These are phyloP conservation scores for Cryptotermes secundus DNA, from an alignment of 1,140 invertebrate genomes.

Conservation along the genomic window DNA sequence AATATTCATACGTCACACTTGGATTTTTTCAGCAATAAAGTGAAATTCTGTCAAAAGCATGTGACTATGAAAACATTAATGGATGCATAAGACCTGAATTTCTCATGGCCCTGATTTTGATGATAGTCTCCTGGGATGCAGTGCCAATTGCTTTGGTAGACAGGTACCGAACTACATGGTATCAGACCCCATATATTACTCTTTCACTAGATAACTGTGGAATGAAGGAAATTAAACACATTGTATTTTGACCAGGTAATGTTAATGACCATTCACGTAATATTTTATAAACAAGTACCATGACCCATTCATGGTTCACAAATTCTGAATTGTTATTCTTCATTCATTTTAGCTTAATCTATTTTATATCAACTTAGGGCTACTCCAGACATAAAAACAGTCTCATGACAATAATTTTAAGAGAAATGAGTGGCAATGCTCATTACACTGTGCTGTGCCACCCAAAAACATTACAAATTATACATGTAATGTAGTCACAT, in stretches of 20 bases:
- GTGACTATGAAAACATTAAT: not conserved
- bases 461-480: conserved; percentile 12
- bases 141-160: too few species aligned
- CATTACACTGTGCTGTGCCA: not conserved
- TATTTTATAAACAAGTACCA: not conserved
- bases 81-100: too few species aligned
- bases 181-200: too few species aligned
- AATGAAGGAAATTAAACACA: too few species aligned
- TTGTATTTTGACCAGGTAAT: too few species aligned
- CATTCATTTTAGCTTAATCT: not conserved
- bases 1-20: too few species aligned
- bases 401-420: not conserved
- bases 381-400: conserved; percentile 3
- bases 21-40: too few species aligned
- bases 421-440: not conserved
- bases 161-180: too few species aligned
- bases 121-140: too few species aligned
- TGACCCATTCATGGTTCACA: not conserved
- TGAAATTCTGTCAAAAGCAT: not conserved
- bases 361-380: not conserved
- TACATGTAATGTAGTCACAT: not conserved
- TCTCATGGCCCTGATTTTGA: too few species aligned
- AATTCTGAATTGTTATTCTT: not conserved
- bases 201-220: not conserved
- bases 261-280: not conserved